Evolutionary conservation across 1,140 invertebrate species (phyloP).

Genomic region (Choristoneura fumiferana): DNA sequence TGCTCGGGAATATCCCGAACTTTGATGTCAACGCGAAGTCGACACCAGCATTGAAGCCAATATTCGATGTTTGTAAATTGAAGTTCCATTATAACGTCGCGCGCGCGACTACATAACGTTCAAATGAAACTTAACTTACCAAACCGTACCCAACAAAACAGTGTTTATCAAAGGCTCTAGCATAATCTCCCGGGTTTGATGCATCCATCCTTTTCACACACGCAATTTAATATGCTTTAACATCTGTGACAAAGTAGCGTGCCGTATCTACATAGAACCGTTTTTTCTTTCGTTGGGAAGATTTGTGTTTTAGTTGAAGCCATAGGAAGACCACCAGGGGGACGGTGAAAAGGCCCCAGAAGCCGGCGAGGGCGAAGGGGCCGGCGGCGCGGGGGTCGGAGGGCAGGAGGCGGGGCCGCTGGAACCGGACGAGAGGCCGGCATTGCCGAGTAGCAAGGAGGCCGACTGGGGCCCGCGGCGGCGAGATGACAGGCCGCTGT

Average conservation of each 20-base stretch:
- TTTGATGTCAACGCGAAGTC: conserved; percentile 1
- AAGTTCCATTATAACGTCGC: not conserved
- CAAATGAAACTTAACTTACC: too few species aligned
- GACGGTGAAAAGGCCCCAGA: conserved; percentile 27
- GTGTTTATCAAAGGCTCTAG: too few species aligned
- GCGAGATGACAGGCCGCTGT: conserved; percentile 34
- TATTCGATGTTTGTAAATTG: not conserved
- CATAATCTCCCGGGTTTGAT: too few species aligned
- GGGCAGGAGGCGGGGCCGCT: conserved; percentile 5
- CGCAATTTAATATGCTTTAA: too few species aligned
- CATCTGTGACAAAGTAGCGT: too few species aligned
- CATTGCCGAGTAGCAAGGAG: conserved; percentile 29
- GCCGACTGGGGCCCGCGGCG: conserved; percentile 39
- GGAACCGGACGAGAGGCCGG: not conserved
- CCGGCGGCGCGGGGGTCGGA: conserved; percentile 32
- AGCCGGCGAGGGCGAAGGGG: conserved; percentile 34
- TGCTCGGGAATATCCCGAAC: conserved; percentile 2
- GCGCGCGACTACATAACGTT: not conserved
- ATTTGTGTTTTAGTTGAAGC: too few species aligned
- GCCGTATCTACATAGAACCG: too few species aligned
- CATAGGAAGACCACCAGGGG: conserved; percentile 46
- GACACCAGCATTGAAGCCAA: not conserved
- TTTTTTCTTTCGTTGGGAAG: too few species aligned
- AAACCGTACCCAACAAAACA: too few species aligned
- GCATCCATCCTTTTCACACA: too few species aligned